Evolutionary conservation across 2,797 vertebrate genomes (phyloP).

Genomic region (Lithobates sylvaticus): DNA sequence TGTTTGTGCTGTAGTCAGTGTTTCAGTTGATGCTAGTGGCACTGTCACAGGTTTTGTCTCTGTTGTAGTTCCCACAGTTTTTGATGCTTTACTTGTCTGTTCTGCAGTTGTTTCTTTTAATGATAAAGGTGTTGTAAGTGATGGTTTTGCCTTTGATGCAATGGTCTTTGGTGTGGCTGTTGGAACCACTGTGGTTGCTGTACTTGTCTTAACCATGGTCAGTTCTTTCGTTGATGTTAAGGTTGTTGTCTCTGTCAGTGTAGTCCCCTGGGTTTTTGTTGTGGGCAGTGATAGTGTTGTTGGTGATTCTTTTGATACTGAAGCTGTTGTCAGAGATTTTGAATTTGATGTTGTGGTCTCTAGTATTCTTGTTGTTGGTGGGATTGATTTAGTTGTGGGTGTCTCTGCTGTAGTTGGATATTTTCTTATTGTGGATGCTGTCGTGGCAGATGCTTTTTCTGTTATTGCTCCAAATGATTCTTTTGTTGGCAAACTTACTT

Average conservation of each 20-base stretch:
- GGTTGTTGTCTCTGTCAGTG: background rate
- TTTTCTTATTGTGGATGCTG: no score
- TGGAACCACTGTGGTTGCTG: background rate
- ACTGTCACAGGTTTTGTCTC: background rate
- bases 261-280: background rate
- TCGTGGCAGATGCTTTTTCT: no score
- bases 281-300: no score
- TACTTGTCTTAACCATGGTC: no score
- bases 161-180: background rate
- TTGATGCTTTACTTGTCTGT: no score
- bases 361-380: background rate
- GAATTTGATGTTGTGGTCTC: background rate
- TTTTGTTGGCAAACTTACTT: no score
- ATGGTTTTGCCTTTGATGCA: background rate
- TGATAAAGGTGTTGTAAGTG: background rate
- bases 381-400: background rate
- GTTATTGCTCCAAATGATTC: no score
- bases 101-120: background rate
- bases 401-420: background rate
- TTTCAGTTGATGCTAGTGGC: background rate
- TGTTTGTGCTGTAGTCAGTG: no score
- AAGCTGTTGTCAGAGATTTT: no score
- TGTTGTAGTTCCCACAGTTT: no score
- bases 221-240: no score
- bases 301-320: no score